phyloP scores from a whole-genome alignment of 2,797 vertebrate species.

The Syndactyla subalaris region DNA sequence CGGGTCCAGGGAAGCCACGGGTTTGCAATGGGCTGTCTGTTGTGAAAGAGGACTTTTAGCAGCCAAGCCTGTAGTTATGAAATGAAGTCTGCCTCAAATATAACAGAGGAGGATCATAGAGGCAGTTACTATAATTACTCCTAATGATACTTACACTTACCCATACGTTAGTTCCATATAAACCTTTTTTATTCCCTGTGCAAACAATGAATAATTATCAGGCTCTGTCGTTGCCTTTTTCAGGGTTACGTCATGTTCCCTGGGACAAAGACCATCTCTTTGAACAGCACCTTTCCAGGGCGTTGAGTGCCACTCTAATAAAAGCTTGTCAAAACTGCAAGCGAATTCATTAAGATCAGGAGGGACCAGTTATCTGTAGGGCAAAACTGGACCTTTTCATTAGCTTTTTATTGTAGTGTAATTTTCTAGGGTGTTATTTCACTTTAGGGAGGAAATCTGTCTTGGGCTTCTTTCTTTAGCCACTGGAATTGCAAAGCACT shows the following conservation, averaged over 20 bases:
- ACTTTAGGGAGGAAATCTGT: neutral
- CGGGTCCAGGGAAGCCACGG: neutral
- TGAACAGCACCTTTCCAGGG: constrained; percentile 4
- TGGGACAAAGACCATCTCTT: neutral
- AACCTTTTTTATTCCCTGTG: constrained; percentile 29
- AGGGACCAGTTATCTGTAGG: constrained; percentile 20
- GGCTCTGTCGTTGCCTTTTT: neutral
- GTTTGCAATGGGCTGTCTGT: neutral
- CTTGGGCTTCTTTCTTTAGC: neutral
- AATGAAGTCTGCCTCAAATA: constrained; percentile 24
- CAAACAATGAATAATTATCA: constrained; percentile 47
- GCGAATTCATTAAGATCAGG: neutral
- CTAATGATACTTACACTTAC: constrained; percentile 32
- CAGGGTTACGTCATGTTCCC: neutral
- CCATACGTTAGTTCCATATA: neutral
- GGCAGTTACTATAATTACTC: constrained; percentile 56
- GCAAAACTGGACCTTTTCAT: constrained; percentile 21
- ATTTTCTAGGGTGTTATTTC: neutral
- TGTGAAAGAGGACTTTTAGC: constrained; percentile 55
- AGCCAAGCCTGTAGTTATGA: constrained; percentile 44
- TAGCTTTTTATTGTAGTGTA: neutral
- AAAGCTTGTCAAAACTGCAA: neutral
- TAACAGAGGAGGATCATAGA: constrained; percentile 41
- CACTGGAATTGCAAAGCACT: neutral
- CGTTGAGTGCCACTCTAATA: neutral